Evolutionary conservation across 2,888 invertebrate species (phyloP), one percentile per base, ranked within the genome.

Genomic region (Epicampocera succincta): DNA sequence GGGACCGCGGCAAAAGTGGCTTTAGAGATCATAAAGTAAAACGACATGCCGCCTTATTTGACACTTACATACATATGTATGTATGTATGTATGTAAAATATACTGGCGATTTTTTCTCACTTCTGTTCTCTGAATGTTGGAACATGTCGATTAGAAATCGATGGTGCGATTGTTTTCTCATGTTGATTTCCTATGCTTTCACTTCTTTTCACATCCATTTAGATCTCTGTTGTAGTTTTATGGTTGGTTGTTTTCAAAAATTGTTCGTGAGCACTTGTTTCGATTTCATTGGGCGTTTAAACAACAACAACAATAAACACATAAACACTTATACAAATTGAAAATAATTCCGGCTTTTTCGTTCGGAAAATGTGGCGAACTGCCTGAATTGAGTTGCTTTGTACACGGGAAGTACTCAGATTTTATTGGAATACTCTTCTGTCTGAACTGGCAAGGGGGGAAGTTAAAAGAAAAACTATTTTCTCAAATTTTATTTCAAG

Each of bases 401-500:
- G 38, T 76, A 48, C 48, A 69, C 19, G 19, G 21, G 8, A 65
- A 74, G 68, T 60, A 54, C 54, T 69, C 48, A 17, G 33, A 17
- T 56, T 40, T 48, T 58, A 17, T 48, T 38, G 48, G 48, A 5
- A 65, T 46, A 56, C 17, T 25, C n/a, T 2, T 25, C 15, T 40
- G 3, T 19, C 17, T 12, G 29, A 25, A 56, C 48, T 17, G 56
- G 40, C 58, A 52, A 61, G 25, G 61, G 44, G 58, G 52, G 15
- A 46, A 66, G 60, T 38, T 71, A 13, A 58, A 52, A 76, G 76
- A 82, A 83, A 83, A 84, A 81, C 84, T 83, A 79, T 80, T 84
- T 84, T 84, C 84, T 85, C 84, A 81, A 83, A 85, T 85, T 85
- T 84, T 84, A 84, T 68, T 44, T 78, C 46, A 9, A 78, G 60